Conservation (phyloP, 2,888 invertebrate genomes). For the Fragum sueziense region DNA sequence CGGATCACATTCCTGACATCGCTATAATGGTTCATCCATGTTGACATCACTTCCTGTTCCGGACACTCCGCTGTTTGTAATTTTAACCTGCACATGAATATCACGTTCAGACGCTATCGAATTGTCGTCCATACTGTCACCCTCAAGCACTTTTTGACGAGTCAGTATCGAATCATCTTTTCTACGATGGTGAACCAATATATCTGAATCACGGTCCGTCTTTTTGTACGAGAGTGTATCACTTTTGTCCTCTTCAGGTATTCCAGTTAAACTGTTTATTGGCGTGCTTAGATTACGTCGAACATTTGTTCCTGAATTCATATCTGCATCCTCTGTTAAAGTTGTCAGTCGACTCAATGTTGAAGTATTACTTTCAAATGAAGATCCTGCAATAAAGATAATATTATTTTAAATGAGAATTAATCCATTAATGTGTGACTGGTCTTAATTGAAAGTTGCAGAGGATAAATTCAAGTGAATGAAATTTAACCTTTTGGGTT, state of each 20-base stretch:
- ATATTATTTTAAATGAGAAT: too few relatives aligned
- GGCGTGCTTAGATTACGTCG: not conserved
- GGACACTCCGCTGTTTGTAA: not conserved
- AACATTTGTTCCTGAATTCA: not conserved
- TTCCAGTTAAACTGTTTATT: constrained; percentile 14
- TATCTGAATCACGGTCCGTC: not conserved
- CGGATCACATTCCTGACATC: too few relatives aligned
- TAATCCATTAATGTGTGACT: too few relatives aligned
- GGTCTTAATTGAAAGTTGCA: too few relatives aligned
- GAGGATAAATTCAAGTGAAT: too few relatives aligned
- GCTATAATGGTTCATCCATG: constrained; percentile 4
- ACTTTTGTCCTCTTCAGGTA: constrained; percentile 24
- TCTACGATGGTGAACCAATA: not conserved
- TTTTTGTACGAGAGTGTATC: not conserved
- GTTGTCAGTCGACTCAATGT: not conserved
- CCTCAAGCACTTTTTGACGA: constrained; percentile 19
- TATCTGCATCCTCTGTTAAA: constrained; percentile 2
- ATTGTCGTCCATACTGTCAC: constrained; percentile 8
- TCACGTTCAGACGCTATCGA: constrained; percentile 7
- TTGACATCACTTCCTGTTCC: constrained; percentile 1
- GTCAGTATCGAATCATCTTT: constrained; percentile 6
- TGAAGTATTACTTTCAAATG: constrained; percentile 16
- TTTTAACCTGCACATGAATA: constrained; percentile 26
- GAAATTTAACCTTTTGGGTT: too few relatives aligned
- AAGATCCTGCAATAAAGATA: constrained; percentile 14